Base-by-base conservation (phyloP, 1,140 invertebrate genomes). In the Anastrepha ludens region DNA sequence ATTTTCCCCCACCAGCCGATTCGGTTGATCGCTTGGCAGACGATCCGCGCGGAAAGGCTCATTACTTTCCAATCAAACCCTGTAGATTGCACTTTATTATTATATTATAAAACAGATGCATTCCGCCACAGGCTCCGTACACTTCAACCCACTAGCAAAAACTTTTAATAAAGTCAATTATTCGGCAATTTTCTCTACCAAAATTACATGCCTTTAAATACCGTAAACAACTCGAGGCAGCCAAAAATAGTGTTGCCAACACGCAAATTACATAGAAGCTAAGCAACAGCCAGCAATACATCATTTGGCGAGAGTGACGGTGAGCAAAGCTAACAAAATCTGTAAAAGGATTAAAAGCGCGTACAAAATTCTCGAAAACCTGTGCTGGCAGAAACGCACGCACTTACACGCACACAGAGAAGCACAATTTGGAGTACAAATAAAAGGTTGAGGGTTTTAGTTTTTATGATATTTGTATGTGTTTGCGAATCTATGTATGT, bases 291-390 rank as follows among this genome's bases (percentile, higher is more conserved):
- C 44, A 55, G 74, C 74, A 81, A 81, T 81, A 29, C 74, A 50
- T 81, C 74, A 81, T 50, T 55, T 81, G 7, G 47, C 2, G 74
- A 13, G 9, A 81, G 47, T 81, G 74, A 17, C 9, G 74, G 74
- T 55, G n/a, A 81, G 74, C 11, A 81, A 55, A 81, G 74, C 74
- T 81, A 20, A 55, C 47, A 55, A 81, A 81, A 81, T 81, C 74
- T n/a, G 6, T 41, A 81, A 74, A 81, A 81, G 74, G 74, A 81
- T 81, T 81, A 81, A 81, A 81, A 81, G 74, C 74, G 74, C 47
- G 74, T 17, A 81, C 17, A 55, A 58, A 81, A 81, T 81, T 81
- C 29, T 17, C 44, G 50, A 81, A 55, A 81, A 20, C 47, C 47
- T 44, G 5, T 15, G n/a, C n/a, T 11, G 20, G 29, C n/a, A 67